phyloP scores from a whole-genome alignment of 2,113 vertebrate genomes.

The Hemiprocne comata region DNA sequence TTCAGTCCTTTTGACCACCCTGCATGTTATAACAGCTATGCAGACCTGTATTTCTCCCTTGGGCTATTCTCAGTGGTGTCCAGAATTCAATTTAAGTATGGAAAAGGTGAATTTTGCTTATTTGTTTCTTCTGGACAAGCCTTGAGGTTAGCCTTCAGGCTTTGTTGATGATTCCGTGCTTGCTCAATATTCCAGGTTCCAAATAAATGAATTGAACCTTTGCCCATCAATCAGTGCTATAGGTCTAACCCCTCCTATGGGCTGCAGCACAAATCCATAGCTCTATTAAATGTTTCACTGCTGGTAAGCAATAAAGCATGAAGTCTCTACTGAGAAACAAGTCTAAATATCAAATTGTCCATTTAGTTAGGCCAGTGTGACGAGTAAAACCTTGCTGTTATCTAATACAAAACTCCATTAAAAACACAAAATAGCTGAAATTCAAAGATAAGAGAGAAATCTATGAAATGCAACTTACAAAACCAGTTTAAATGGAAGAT shows the following conservation, averaged over 20 bases:
- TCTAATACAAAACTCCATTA: background rate
- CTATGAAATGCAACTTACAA: background rate
- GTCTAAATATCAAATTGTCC: background rate
- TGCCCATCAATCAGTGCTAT: background rate
- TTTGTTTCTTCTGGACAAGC: background rate
- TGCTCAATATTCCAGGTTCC: background rate
- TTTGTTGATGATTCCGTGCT: background rate
- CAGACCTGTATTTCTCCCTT: background rate
- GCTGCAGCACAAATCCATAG: background rate
- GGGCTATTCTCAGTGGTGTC: background rate
- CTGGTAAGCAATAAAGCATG: background rate
- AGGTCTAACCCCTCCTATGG: background rate
- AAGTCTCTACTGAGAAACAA: background rate
- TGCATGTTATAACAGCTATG: background rate
- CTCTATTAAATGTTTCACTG: background rate
- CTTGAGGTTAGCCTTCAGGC: background rate
- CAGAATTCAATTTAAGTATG: background rate
- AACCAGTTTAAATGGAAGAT: background rate
- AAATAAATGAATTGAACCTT: background rate
- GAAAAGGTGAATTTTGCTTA: background rate
- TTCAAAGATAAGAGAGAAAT: background rate
- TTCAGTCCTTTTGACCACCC: background rate
- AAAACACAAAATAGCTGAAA: background rate
- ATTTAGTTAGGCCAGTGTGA: background rate
- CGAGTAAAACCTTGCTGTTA: background rate